A percentile compares a stretch with the other conserved stretches of the same genome.
phyloP scores from a whole-genome alignment of 2,113 vertebrate species.

The Paralichthys olivaceus region DNA sequence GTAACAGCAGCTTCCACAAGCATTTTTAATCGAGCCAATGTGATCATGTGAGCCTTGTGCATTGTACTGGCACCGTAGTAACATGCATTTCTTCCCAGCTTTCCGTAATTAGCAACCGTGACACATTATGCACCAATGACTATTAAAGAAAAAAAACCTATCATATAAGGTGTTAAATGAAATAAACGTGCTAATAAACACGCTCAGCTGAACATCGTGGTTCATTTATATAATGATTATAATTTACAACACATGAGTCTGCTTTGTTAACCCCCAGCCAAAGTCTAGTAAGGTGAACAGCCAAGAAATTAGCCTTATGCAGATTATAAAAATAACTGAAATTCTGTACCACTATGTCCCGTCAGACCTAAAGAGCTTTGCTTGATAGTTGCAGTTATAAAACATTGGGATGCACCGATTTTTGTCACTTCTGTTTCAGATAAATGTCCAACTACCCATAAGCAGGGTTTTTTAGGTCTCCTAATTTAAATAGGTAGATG shows the following conservation, averaged over 20 bases:
- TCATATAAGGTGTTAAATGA: constrained; percentile 32
- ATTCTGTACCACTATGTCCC: constrained; percentile 36
- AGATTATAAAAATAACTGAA: constrained; percentile 49
- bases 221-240: constrained; percentile 49
- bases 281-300: constrained; percentile 33
- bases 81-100: constrained; percentile 3
- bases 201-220: constrained; percentile 23
- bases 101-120: constrained; percentile 1
- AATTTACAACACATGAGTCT: constrained; percentile 49
- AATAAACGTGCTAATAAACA: constrained; percentile 38
- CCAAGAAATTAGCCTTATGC: constrained; percentile 47
- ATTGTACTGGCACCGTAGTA: not conserved
- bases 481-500: constrained; percentile 4
- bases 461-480: not conserved
- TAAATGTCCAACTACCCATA: not conserved
- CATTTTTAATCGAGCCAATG: not conserved
- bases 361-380: constrained; percentile 49
- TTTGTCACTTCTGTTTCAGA: not conserved
- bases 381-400: constrained; percentile 25
- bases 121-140: constrained; percentile 22
- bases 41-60: not conserved
- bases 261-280: constrained; percentile 23
- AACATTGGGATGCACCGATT: constrained; percentile 9
- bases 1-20: constrained; percentile 6
- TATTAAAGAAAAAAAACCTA: not conserved